Evolutionary conservation across 92 coral and sea anemone species (phyloP), one percentile per base, ranked within the genome.

Genomic region (Palythoa heliodiscus): DNA sequence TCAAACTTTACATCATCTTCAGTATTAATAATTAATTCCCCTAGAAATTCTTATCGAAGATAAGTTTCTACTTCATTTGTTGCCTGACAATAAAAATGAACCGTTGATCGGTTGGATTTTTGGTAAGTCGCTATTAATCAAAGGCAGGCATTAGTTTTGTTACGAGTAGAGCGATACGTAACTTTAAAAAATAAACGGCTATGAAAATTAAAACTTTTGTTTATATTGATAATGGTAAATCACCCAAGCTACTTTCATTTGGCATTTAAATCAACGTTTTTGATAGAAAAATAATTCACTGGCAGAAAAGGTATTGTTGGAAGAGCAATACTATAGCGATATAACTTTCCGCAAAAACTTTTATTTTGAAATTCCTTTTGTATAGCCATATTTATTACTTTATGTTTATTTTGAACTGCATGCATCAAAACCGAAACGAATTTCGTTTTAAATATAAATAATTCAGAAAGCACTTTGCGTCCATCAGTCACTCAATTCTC

Each of bases 1-100:
- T 78, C 83, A 78, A 78, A 43, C 53, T 61, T 78, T 61, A 78
- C 70, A 78, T 61, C 60, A 60, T 54, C 29, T 61, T 25, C 35
- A 16, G 55, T 17, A 61, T 78, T 7, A 78, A 78, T 78, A 78
- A 78, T 58, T 60, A n/a, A 78, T 60, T 78, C 29, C 16, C 83
- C 43, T 39, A 40, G 52, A 60, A 58, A 37, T 17, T 78, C 35
- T 61, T 14, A 78, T 12, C 55, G 7, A 61, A 58, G 22, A 37
- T 60, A 37, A 61, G 38, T 38, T 58, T 78, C 24, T 38, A 17
- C 47, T 54, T 57, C 50, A 57, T 22, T 76, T 11, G 40, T 37
- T 55, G 52, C 17, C 17, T 6, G 15, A 17, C 22, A 37, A 25
- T 20, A 54, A 19, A 16, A 63, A 13, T 23, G 16, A 39, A 16